Evolutionary conservation across 1,140 invertebrate genomes (phyloP).

Genomic region (Heliconius himera): DNA sequence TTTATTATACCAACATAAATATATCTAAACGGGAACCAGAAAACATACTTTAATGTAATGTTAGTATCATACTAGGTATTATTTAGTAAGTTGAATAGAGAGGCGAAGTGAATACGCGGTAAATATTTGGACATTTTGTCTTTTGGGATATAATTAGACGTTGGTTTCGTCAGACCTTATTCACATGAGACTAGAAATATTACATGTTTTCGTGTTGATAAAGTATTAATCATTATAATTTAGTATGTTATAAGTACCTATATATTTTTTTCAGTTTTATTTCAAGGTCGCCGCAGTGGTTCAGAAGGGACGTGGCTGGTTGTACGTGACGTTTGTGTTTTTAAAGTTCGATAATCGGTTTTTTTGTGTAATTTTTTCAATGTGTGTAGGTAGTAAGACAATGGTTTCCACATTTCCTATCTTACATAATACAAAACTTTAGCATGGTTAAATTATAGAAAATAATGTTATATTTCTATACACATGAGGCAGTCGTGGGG

Average conservation of each 20-base stretch:
- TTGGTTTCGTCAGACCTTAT: neutral
- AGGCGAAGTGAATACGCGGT: conserved; percentile 9
- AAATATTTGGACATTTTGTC: conserved; percentile 21
- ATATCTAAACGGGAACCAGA: neutral
- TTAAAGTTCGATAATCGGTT: too few species aligned
- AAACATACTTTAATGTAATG: conserved; percentile 8
- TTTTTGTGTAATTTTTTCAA: too few species aligned
- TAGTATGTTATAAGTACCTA: neutral
- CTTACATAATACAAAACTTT: too few species aligned
- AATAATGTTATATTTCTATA: too few species aligned
- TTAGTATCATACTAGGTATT: neutral
- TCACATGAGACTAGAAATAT: neutral
- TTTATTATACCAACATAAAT: neutral
- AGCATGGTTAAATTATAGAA: too few species aligned
- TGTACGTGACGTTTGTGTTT: neutral
- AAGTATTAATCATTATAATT: neutral
- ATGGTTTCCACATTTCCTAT: too few species aligned
- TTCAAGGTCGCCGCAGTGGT: neutral
- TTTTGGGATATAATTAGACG: conserved; percentile 11
- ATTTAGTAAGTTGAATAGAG: conserved; percentile 11
- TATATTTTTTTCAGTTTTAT: neutral
- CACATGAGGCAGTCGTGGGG: too few species aligned
- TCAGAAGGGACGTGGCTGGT: neutral
- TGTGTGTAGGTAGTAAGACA: too few species aligned
- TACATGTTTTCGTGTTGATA: conserved; percentile 9